Conservation (phyloP, 1,140 invertebrate genomes). For the Maconellicoccus hirsutus region DNA sequence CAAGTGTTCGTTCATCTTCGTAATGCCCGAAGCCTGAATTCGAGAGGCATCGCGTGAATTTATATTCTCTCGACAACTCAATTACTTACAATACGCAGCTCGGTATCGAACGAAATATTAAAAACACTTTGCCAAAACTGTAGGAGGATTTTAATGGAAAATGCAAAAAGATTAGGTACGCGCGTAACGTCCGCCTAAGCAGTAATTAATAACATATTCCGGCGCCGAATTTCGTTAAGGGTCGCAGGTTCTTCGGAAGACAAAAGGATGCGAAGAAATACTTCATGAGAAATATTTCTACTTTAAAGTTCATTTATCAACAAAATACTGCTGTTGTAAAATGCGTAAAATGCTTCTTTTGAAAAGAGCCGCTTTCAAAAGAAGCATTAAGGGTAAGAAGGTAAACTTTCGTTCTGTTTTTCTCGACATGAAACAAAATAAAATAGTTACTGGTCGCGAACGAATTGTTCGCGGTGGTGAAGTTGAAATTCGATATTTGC, state of each 20-base stretch:
- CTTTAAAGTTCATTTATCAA: conserved; percentile 22
- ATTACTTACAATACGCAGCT: too few species aligned
- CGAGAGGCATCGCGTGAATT: too few species aligned
- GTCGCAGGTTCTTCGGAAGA: conserved; percentile 17
- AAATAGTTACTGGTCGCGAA: not conserved
- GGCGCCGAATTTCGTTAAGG: conserved; percentile 18
- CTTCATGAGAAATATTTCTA: conserved; percentile 22
- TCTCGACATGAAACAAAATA: not conserved
- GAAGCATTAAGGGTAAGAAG: not conserved
- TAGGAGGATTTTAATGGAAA: not conserved
- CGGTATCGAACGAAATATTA: too few species aligned
- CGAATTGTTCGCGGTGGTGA: not conserved
- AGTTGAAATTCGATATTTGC: too few species aligned
- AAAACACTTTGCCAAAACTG: too few species aligned
- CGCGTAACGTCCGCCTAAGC: not conserved
- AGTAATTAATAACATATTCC: conserved; percentile 22
- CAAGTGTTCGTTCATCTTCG: too few species aligned
- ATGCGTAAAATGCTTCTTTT: conserved; percentile 15
- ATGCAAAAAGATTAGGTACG: conserved; percentile 7
- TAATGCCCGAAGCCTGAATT: too few species aligned
- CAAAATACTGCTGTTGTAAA: conserved; percentile 7
- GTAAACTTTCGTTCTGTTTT: conserved; percentile 4
- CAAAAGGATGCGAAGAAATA: conserved; percentile 17
- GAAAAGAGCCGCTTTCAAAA: not conserved
- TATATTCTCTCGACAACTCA: too few species aligned